Evolutionary conservation across 2,797 vertebrate species (phyloP), one percentile per base, ranked within the genome.

Genomic region (Merluccius polli): DNA sequence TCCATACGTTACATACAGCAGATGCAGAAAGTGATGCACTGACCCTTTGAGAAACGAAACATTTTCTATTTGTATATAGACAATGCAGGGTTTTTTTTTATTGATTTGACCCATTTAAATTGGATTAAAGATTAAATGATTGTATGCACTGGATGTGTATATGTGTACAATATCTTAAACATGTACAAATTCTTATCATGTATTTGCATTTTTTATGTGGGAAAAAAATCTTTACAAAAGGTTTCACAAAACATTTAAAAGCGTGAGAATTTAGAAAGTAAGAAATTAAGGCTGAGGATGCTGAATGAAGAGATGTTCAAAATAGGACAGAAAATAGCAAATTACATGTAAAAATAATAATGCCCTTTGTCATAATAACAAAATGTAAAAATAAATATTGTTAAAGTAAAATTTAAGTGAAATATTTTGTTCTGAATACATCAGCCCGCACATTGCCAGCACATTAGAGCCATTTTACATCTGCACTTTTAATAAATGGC

Each of bases 191-290:
- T 59, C 9, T 59, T n/a, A n/a, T 59, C 6, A n/a, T 59, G 52
- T 59, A n/a, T 24, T n/a, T n/a, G 21, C 52, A n/a, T 59, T 27
- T 27, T 27, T 24, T 4, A 10, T 65, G 59, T 24, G 2, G 27
- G 10, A 65, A 24, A 24, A 52, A 52, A 24, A 59, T 24, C n/a
- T 48, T 48, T 12, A 48, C 41, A 52, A 52, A 21, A 52, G 48
- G 48, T 52, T n/a, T 52, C 48, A 21, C 52, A 59, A 59, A 59
- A 59, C 52, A 59, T 59, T 59, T 59, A n/a, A n/a, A 59, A 59
- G 21, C 4, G 21, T n/a, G n/a, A n/a, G n/a, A n/a, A n/a, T n/a
- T n/a, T n/a, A n/a, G n/a, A n/a, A n/a, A n/a, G 7, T 59, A 33
- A 3, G 7, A 71, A 38, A 38, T 27, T 24, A 24, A 11, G 4